Base-by-base conservation (phyloP, 1,140 invertebrate species). In the Listronotus oregonensis region DNA sequence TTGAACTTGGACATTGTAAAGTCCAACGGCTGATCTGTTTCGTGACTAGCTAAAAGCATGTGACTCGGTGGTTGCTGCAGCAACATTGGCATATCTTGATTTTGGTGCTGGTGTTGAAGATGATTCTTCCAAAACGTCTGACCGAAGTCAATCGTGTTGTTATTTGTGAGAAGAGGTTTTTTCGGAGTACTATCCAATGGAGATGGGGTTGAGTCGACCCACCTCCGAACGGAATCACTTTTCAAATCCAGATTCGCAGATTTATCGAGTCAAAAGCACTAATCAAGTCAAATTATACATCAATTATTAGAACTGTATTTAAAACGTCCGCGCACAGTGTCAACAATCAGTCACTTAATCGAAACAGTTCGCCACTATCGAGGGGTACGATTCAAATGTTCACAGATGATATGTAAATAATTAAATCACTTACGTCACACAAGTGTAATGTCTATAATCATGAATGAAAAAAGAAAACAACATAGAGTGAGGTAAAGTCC, bases 1-100 rank as follows among this genome's bases (percentile, higher is more conserved):
- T 80, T 79, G 64, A 80, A 80, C 69, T 80, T 80, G 66, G 79
- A 80, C 78, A 81, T 80, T 69, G 80, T 81, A 66, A 81, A 81
- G 74, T 81, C 80, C 49, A 81, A 67, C 12, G 80, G 80, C 67
- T 81, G 80, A 50, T 81, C 80, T 51, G 69, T 54, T 64, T 75
- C 74, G 68, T 74, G 72, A 39, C 65, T 27, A 56, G 71, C 46
- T 11, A 73, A 56, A 32, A 78, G 63, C 65, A 79, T 75, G 66
- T 79, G 78, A 66, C 72, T 70, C 34, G 68, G 71, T 11, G 77
- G 73, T 43, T 78, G 78, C 58, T 79, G 78, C 10, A 80, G 70
- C 69, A 80, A 71, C 78, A 80, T 80, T 49, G 78, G 77, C 77
- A 80, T 79, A 40, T 73, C 75, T 64, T 75, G 68, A 60, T 55